These are phyloP conservation scores for Apamea anceps DNA, from an alignment of 2,888 invertebrate species.

Conservation along the genomic window DNA sequence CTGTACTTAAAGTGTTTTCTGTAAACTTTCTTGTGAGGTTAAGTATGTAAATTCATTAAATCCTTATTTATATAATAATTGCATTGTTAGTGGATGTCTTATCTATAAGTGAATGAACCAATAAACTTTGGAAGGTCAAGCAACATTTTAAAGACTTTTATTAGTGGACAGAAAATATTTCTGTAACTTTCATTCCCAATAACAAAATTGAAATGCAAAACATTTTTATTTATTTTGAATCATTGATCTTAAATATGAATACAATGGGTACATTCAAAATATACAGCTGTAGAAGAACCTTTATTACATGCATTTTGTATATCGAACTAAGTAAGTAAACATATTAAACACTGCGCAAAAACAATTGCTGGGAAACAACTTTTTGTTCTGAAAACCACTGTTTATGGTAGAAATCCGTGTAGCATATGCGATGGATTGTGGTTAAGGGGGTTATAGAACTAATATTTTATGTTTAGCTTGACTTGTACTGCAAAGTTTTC, in stretches of 20 bases:
- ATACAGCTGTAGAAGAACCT: background rate
- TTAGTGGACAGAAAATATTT: background rate
- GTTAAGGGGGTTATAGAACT: background rate
- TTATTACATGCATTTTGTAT: background rate
- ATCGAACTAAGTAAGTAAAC: background rate
- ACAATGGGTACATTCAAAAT: background rate
- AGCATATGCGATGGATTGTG: background rate
- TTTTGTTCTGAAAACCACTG: background rate
- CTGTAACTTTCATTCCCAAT: background rate
- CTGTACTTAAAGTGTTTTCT: slow-evolving; percentile 19
- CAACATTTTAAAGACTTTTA: background rate
- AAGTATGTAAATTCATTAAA: slow-evolving; percentile 1
- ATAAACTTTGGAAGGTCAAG: slow-evolving; percentile 17
- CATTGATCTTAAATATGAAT: background rate
- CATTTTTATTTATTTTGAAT: background rate
- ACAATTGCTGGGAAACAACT: background rate
- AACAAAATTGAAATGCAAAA: background rate
- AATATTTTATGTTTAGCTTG: background rate
- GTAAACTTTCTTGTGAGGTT: slow-evolving; percentile 29
- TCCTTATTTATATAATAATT: slow-evolving; percentile 18
- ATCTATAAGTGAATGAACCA: slow-evolving; percentile 15
- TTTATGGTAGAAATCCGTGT: background rate
- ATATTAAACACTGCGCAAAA: background rate
- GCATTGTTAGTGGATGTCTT: background rate
- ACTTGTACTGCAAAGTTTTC: background rate